Evolutionary conservation across 2,113 vertebrate genomes (phyloP), one percentile per base, ranked within the genome.

Genomic region (Cichladusa arquata): DNA sequence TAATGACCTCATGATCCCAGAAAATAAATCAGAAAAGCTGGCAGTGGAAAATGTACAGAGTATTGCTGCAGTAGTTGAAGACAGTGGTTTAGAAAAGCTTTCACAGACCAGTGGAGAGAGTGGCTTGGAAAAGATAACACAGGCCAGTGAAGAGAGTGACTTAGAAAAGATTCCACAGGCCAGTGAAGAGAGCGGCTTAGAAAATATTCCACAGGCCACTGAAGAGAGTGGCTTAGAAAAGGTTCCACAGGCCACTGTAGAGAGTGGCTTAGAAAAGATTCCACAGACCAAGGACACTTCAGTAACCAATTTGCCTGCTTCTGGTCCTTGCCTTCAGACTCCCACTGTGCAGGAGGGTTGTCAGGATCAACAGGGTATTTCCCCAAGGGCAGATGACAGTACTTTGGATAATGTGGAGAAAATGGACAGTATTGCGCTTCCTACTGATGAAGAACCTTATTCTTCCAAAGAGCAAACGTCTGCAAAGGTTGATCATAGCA

Each of bases 341-440:
- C 73, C 50, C 60, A 61, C 47, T 16, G 22, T 86, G 23, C 95
- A 87, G 79, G 95, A 97, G 45, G 58, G 44, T 11, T 86, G 74
- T 67, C 70, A 38, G 28, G 50, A 24, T 31, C 34, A 66, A 12
- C 36, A 76, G 61, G 16, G 44, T 92, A 4, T 74, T 92, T 88
- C 77, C 50, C 7, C 57, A 88, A 88, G 20, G 57, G 34, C 58
- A 54, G n/a, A 86, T 61, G 93, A 95, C 56, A 38, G 42, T 34
- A 17, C 25, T 20, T 40, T 34, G 19, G 42, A 2, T 71, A 86
- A n/a, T 29, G 14, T 4, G 12, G 61, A 48, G 28, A 36, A 91
- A 81, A 34, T 17, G 5, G 72, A 47, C 8, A 16, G 4, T 33
- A n/a, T 12, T 69, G n/a, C 17, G 36, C 24, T 82, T 86, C 19